Evolutionary conservation across 2,113 vertebrate genomes (phyloP).

Genomic region (Lasiurus cinereus): DNA sequence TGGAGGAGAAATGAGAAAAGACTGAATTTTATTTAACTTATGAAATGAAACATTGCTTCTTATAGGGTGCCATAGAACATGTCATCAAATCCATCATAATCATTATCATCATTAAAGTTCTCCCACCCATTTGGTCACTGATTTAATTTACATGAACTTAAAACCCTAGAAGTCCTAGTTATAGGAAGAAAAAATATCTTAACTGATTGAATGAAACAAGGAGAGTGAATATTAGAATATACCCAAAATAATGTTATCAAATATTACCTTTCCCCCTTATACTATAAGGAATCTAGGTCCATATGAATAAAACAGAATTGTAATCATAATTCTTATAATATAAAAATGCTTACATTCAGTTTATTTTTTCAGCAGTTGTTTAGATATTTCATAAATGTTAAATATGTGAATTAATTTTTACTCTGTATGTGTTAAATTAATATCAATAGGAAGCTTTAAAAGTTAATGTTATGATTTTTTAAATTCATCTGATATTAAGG

Average conservation of each 20-base stretch:
- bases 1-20: not conserved
- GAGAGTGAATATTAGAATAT: not conserved
- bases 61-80: not conserved
- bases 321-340: not conserved
- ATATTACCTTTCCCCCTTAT: not conserved
- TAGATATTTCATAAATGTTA: not conserved
- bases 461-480: not conserved
- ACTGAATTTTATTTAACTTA: not conserved
- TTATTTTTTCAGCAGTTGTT: not conserved
- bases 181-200: not conserved
- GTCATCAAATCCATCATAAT: not conserved
- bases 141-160: slow-evolving; percentile 20
- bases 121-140: not conserved
- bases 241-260: not conserved
- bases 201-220: not conserved
- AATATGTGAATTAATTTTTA: slow-evolving; percentile 23
- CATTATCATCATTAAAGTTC: not conserved
- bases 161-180: not conserved
- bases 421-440: not conserved
- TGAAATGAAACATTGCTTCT: not conserved
- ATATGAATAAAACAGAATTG: not conserved
- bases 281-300: not conserved
- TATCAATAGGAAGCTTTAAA: not conserved
- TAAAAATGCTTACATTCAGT: not conserved
- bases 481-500: not conserved